Conservation (phyloP, 2,113 vertebrate genomes). For the Leptocoma aspasia region DNA sequence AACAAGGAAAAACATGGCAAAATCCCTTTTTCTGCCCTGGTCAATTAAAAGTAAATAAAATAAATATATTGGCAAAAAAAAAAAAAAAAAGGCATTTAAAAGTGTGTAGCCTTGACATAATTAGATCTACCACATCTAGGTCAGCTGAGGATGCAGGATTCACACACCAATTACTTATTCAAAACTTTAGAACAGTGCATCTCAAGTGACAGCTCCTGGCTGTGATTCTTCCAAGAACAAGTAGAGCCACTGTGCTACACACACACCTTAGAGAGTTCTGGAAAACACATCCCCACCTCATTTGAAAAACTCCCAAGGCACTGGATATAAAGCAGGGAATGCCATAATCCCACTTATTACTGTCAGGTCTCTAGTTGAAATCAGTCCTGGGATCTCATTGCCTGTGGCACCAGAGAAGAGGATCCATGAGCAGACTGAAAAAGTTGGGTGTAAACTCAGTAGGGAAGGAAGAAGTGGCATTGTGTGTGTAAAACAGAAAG, state of each 20-base stretch:
- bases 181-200: slow-evolving; percentile 19
- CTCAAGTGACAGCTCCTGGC: not conserved
- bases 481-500: not conserved
- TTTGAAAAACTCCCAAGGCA: not conserved
- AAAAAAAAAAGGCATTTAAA: not conserved
- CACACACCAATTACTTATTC: slow-evolving; percentile 33
- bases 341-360: not conserved
- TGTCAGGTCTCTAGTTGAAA: not conserved
- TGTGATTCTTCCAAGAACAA: not conserved
- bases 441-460: not conserved
- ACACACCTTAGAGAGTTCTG: not conserved
- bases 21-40: not conserved
- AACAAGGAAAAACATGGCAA: not conserved
- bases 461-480: not conserved
- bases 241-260: not conserved
- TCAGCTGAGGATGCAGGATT: slow-evolving; percentile 25
- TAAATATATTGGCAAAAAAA: not conserved
- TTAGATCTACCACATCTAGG: slow-evolving; percentile 42
- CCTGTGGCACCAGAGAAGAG: not conserved
- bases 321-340: not conserved
- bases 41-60: not conserved
- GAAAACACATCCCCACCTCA: not conserved
- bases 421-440: not conserved
- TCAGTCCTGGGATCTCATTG: not conserved
- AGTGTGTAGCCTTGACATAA: slow-evolving; percentile 4